Evolutionary conservation across 2,888 invertebrate genomes (phyloP).

Genomic region (Cerastis rubricosa): DNA sequence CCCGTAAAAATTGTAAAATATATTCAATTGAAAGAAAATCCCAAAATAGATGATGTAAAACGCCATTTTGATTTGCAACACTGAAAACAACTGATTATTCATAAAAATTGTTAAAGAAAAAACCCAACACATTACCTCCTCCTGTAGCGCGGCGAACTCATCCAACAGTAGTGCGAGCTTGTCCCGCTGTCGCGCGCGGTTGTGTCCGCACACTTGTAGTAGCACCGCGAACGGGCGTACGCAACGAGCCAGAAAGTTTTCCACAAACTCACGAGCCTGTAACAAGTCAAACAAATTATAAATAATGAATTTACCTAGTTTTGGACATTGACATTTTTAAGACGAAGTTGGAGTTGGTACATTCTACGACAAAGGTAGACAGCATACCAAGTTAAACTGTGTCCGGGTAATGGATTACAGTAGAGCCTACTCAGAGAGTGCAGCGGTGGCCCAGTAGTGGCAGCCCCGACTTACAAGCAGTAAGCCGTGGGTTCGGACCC

Average conservation of each 20-base stretch:
- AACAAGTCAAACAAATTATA: constrained; percentile 16
- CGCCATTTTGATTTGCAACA: neutral
- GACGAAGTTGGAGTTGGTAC: too few relatives aligned
- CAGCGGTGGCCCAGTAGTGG: too few relatives aligned
- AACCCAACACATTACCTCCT: constrained; percentile 92
- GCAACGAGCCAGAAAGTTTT: constrained; percentile 96
- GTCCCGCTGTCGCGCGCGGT: constrained; percentile 98
- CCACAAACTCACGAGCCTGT: constrained; percentile 96
- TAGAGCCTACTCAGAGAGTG: too few relatives aligned
- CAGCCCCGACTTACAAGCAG: too few relatives aligned
- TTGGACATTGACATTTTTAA: too few relatives aligned
- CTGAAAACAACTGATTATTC: neutral
- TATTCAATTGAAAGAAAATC: neutral
- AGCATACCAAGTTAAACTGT: neutral
- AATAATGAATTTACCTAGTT: neutral
- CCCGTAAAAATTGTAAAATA: neutral
- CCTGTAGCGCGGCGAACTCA: constrained; percentile 97
- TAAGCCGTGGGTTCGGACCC: too few relatives aligned
- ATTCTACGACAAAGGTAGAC: too few relatives aligned
- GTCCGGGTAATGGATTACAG: too few relatives aligned
- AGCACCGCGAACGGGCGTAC: constrained; percentile 96
- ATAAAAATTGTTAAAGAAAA: neutral
- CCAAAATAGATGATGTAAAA: neutral
- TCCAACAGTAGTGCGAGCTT: constrained; percentile 97
- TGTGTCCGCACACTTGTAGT: constrained; percentile 97